Evolutionary conservation across 2,797 vertebrate genomes (phyloP), one percentile per base, ranked within the genome.

Genomic region (Pelodytes ibericus): DNA sequence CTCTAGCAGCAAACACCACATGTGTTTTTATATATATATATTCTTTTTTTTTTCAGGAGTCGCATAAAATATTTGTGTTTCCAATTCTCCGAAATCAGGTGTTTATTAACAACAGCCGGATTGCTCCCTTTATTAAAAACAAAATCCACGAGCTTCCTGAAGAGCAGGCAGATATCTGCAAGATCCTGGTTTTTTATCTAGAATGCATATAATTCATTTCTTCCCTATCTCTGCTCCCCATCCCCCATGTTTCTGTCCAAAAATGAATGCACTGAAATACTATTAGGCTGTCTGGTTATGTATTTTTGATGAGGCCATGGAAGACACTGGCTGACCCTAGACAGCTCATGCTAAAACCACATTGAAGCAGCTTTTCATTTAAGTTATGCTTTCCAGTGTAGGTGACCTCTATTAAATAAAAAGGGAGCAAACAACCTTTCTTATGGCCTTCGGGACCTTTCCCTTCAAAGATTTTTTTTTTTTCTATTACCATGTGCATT

Each of bases 221-320:
- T 81, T 41, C 62, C 85, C 76, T 73, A 60, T 78, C 76, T 78
- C 70, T 31, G 56, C 63, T 61, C 86, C 76, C 36, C 82, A 85
- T 87, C 73, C 88, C 82, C 88, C 87, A 85, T 73, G 83, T 79
- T 87, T 85, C 87, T 87, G 84, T 86, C 91, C 89, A 85, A 91
- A 92, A 91, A 92, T 90, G 89, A 91, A 92, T 92, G 90, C 89
- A 90, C 87, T 90, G 90, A 91, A 91, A 92, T 89, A 91, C 90
- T 92, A 91, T 91, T 92, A 92, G 90, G 85, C 88, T 90, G 90
- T 89, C 90, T 90, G 90, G 90, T 92, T 91, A 92, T 92, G 91
- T 91, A 92, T 92, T 92, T 92, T 92, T 92, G 90, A 92, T 92
- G 91, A 92, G 90, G 86, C 89, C 89, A 88, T 91, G 89, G 89